Conservation (phyloP, 2,888 invertebrate species). For the Lottia scabra region DNA sequence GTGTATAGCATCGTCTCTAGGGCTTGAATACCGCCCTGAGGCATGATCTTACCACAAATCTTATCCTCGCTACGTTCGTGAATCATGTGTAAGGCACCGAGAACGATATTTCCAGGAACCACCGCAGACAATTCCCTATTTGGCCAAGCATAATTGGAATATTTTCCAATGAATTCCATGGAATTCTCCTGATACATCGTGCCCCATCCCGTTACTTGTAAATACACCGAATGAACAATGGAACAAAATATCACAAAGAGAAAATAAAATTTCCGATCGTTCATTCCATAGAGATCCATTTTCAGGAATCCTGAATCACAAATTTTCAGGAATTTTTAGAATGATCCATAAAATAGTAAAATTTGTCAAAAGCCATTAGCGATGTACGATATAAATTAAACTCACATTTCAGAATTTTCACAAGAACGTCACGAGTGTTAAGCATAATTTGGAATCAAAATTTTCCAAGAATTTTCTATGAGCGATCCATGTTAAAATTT, state of each 20-base stretch:
- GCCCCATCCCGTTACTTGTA: constrained; percentile 1
- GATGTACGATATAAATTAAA: too few species aligned
- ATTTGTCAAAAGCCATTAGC: too few species aligned
- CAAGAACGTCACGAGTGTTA: too few species aligned
- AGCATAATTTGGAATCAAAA: too few species aligned
- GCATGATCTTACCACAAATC: constrained; percentile 94
- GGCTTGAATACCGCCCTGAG: constrained; percentile 84
- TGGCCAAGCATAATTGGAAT: constrained; percentile 65
- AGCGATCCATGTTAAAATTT: too few species aligned
- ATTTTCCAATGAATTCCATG: constrained; percentile 34
- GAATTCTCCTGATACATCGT: constrained; percentile 25
- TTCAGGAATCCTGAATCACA: background rate
- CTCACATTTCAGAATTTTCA: too few species aligned
- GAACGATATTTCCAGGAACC: constrained; percentile 87
- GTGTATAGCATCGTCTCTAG: constrained; percentile 93
- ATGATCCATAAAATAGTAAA: too few species aligned
- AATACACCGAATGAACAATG: background rate
- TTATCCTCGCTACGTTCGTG: constrained; percentile 86
- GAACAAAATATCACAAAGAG: background rate
- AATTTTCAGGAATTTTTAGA: too few species aligned
- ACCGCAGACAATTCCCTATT: constrained; percentile 76
- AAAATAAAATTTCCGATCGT: background rate
- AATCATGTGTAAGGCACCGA: constrained; percentile 95
- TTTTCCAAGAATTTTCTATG: too few species aligned
- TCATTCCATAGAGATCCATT: background rate